Evolutionary conservation across 2,888 invertebrate genomes (phyloP), one percentile per base, ranked within the genome.

Genomic region (Polylopha cassiicola): DNA sequence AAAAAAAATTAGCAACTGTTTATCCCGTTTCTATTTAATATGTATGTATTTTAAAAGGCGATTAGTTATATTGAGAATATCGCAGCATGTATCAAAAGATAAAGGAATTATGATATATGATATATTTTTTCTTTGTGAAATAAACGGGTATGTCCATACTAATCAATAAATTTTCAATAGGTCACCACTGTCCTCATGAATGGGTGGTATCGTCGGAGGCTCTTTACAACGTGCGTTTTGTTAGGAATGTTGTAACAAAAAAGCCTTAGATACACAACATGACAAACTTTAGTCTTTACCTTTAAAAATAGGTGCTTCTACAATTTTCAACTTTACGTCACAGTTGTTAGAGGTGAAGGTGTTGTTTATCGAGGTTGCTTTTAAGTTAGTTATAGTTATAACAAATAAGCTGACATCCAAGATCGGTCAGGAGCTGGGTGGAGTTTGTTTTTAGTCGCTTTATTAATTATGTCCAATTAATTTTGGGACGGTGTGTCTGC

Each of bases 381-480:
- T 30, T 37, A 47, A 49, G 39, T 47, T 37, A 39, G 41, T 39
- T 41, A 46, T 50, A 28, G 53, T 59, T 56, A 57, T 50, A 58
- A 67, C 55, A 78, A 78, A 80, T 73, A 77, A 73, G 71, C 58
- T 64, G 70, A 77, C 69, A 60, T 60, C 66, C 68, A 69, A 70
- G 63, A 72, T 78, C 69, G 65, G 58, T 66, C 64, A 70, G 74
- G 67, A 77, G 75, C 70, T 69, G 73, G 70, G 70, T 65, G 75
- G 73, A 75, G 80, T 78, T 74, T 76, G 75, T 73, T 78, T 4
- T 78, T 75, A 72, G 76, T 73, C 65, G 74, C 70, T 78, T 78
- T 84, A 81, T 81, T 85, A 85, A 85, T 82, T 82, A 81, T 79
- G 82, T 82, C 81, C 67, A 77, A 84, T 82, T 81, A 82, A 84